phyloP scores from a whole-genome alignment of 2,797 vertebrate genomes.

The Micromesistius poutassou region DNA sequence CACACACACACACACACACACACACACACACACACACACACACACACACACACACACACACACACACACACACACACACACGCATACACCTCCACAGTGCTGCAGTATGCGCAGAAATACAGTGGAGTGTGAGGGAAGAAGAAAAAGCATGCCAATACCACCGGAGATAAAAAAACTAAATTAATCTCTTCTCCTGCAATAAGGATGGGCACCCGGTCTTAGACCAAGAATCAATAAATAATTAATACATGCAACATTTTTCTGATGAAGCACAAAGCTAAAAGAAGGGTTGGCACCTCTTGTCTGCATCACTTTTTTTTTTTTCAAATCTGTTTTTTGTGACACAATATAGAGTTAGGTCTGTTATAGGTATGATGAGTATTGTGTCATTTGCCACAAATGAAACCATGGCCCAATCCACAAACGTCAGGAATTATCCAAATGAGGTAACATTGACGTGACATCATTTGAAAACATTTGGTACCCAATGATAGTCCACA shows the following conservation, averaged over 20 bases:
- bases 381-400: background rate
- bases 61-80: constrained; percentile 67
- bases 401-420: background rate
- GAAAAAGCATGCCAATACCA: constrained; percentile 23
- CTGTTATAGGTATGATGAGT: background rate
- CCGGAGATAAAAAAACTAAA: constrained; percentile 37
- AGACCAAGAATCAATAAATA: background rate
- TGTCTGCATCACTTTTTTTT: background rate
- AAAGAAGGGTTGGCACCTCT: background rate
- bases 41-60: constrained; percentile 17
- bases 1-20: constrained; percentile 61
- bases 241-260: constrained; percentile 1
- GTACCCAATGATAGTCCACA: constrained; percentile 42
- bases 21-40: constrained; percentile 70
- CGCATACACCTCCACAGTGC: constrained; percentile 74
- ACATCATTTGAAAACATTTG: constrained; percentile 37
- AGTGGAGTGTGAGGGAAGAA: constrained; percentile 35
- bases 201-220: background rate
- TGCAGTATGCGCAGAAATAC: constrained; percentile 65
- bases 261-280: background rate
- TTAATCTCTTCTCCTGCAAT: constrained; percentile 39
- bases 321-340: background rate
- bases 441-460: background rate
- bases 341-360: background rate
- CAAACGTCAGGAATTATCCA: background rate